Conservation (phyloP, 2,113 vertebrate genomes). For the Lamprologus speciosus region DNA sequence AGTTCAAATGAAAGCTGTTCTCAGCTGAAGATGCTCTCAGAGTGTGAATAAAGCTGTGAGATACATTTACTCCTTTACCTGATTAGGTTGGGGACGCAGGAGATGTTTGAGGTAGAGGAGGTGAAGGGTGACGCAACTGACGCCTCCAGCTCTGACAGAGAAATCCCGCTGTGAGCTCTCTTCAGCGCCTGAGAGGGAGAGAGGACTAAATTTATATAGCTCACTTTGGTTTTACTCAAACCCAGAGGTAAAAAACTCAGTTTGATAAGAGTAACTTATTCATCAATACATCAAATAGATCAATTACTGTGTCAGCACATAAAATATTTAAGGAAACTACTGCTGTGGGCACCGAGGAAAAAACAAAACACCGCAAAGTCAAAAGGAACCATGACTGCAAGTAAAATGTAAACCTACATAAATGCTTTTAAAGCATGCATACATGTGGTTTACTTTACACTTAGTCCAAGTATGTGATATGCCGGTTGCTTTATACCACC, state of each 20-base stretch:
- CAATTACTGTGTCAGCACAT: not conserved
- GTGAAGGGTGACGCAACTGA: conserved; percentile 97
- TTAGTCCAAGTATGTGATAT: not conserved
- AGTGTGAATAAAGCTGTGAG: not conserved
- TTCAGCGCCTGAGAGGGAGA: conserved; percentile 80
- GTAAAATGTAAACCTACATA: not conserved
- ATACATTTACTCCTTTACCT: conserved; percentile 68
- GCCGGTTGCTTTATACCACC: not conserved
- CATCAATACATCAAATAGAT: not conserved
- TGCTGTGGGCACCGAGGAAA: not conserved
- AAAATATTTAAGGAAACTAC: not conserved
- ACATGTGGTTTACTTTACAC: not conserved
- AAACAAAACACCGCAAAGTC: not conserved
- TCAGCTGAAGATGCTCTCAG: not conserved
- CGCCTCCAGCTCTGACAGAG: conserved; percentile 93
- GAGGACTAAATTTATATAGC: not conserved
- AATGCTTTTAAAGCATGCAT: not conserved
- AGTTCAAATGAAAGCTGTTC: not conserved
- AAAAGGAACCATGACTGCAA: not conserved
- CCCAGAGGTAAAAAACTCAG: not conserved
- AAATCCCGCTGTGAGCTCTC: conserved; percentile 93
- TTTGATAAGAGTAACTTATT: not conserved
- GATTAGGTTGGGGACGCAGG: conserved; percentile 94
- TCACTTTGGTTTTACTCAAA: not conserved
- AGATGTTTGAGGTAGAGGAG: conserved; percentile 88